Evolutionary conservation across 2,888 invertebrate genomes (phyloP).

Genomic region (Macaria notata): DNA sequence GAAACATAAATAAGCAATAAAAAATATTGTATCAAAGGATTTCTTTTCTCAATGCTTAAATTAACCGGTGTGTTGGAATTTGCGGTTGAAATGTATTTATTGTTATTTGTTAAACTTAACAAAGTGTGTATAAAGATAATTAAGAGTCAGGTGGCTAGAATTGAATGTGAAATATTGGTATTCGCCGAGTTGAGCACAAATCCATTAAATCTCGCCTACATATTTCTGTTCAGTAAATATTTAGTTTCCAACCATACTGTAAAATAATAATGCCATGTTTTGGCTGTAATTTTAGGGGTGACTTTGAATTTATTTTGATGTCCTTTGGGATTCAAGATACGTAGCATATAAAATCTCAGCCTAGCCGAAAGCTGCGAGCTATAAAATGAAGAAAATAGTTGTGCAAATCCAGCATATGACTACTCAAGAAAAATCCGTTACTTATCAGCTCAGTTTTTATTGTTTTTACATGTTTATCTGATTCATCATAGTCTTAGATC

Average conservation of each 20-base stretch:
- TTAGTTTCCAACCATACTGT: conserved; percentile 3
- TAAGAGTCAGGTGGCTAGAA: background rate
- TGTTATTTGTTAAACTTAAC: conserved; percentile 1
- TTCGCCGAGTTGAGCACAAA: background rate
- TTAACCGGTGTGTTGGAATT: background rate
- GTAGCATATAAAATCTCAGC: conserved; percentile 31
- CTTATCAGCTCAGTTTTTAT: conserved; percentile 1
- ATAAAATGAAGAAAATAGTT: conserved; percentile 8
- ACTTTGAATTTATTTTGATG: conserved; percentile 31
- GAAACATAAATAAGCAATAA: no score
- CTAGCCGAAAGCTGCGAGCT: conserved; percentile 21
- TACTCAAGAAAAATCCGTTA: no score
- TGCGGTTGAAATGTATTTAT: conserved; percentile 11
- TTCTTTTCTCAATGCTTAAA: no score
- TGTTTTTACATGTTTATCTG: background rate
- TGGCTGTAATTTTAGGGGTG: conserved; percentile 16
- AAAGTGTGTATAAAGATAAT: background rate
- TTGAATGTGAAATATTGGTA: conserved; percentile 3
- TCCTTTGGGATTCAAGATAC: conserved; percentile 33
- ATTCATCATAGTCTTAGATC: no score
- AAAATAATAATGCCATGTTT: conserved; percentile 12
- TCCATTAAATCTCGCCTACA: background rate
- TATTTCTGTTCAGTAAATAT: conserved; percentile 6
- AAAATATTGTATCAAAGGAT: no score
- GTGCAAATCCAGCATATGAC: background rate